Evolutionary conservation across 2,888 invertebrate species (phyloP), one percentile per base, ranked within the genome.

Genomic region (Rotaria magnacalcarata): DNA sequence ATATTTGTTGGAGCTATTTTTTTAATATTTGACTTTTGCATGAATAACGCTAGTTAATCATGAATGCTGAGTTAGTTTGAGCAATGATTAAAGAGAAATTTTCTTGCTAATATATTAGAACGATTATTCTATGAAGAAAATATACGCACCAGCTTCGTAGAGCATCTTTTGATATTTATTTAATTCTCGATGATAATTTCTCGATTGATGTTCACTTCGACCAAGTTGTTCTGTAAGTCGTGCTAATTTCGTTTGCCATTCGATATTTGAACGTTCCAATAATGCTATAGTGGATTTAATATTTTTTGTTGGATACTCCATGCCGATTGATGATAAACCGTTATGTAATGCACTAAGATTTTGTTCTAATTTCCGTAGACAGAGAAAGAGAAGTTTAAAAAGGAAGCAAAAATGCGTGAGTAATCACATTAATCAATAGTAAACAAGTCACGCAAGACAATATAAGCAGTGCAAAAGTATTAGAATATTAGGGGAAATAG

Each of bases 181-280:
- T 8, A 75, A 24, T 43, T 75, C 75, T 41, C 47, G 41, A 21
- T 75, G 75, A 75, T 43, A 43, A 43, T 41, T 75, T 43, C 75
- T 41, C 24, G 75, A 75, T 41, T 43, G 41, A 75, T 10, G 43
- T 75, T 75, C 75, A 75, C 47, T 75, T 75, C 75, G 21, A 16
- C 75, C 47, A 21, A 75, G 47, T 75, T 75, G 75, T 43, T 75
- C 75, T 10, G 41, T 75, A 75, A 75, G 75, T 1, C 47, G 41
- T 75, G 41, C 47, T 43, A 43, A 43, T 75, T 75, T 75, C 2
- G 47, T 41, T 75, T 75, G 75, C 75, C 75, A 75, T 75, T 75
- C 75, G 47, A 43, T 41, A 75, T 75, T 75, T 41, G 75, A 43
- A 11, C 24, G 41, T 43, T 75, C 75, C 11, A 75, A 75, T 1